Evolutionary conservation across 2,113 vertebrate genomes (phyloP).

Genomic region (Talpa occidentalis): DNA sequence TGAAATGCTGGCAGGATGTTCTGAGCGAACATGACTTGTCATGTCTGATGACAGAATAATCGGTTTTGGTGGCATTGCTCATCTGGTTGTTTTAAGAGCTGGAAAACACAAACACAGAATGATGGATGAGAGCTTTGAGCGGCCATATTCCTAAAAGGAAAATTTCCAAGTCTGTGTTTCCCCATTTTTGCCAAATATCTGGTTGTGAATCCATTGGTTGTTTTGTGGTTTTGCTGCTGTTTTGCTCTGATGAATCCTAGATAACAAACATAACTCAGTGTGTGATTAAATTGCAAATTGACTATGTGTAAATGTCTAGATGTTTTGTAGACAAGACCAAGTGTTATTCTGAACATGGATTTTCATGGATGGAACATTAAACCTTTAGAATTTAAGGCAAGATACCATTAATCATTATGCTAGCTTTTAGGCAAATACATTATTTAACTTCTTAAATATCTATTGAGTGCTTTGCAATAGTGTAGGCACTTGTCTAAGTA

Average conservation of each 20-base stretch:
- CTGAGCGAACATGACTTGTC: not conserved
- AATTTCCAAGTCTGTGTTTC: not conserved
- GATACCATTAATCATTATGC: slow-evolving; percentile 32
- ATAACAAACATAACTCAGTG: slow-evolving; percentile 33
- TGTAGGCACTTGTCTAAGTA: not conserved
- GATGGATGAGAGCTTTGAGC: not conserved
- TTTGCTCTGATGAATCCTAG: slow-evolving; percentile 10
- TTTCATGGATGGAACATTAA: slow-evolving; percentile 9
- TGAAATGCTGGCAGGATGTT: not conserved
- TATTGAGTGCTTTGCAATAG: not conserved
- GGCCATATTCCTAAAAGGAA: not conserved
- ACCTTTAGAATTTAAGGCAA: slow-evolving; percentile 45
- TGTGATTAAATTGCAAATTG: not conserved
- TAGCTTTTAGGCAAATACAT: not conserved
- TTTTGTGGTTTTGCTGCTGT: slow-evolving; percentile 25
- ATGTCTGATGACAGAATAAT: not conserved
- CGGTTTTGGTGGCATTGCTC: not conserved
- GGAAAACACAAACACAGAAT: not conserved
- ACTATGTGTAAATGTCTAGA: slow-evolving; percentile 28
- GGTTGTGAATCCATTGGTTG: not conserved
- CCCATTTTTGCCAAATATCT: not conserved
- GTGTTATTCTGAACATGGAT: not conserved
- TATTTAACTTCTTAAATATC: not conserved
- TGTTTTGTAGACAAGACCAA: not conserved
- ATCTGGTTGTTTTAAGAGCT: slow-evolving; percentile 8